Percentiles rank a stretch among this genome's conserved stretches.
These are phyloP conservation scores for Sphaeramia orbicularis DNA, from an alignment of 2,797 vertebrate genomes.

Conservation along the genomic window DNA sequence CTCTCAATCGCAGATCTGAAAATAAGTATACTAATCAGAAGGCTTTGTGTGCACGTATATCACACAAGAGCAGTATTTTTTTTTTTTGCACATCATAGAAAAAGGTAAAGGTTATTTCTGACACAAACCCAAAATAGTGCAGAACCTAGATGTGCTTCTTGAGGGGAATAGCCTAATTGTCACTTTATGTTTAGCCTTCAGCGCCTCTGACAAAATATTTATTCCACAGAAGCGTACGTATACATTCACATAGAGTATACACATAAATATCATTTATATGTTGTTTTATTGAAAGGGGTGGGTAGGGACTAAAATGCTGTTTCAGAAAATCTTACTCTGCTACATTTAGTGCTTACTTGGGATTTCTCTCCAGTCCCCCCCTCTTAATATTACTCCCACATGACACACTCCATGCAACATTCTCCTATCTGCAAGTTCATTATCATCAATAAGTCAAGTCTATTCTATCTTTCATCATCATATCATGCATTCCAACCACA, in stretches of 20 bases:
- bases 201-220: conserved; percentile 79
- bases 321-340: conserved; percentile 84
- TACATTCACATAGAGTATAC: conserved; percentile 27
- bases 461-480: conserved; percentile 85
- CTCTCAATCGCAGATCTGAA: conserved; percentile 51
- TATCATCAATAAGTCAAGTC: conserved; percentile 89
- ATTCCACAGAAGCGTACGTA: conserved; percentile 62
- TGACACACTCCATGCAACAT: conserved; percentile 73
- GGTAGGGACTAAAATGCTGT: conserved; percentile 79
- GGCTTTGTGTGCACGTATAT: conserved; percentile 46
- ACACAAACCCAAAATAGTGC: conserved; percentile 51
- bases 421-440: conserved; percentile 84
- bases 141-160: conserved; percentile 56
- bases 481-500: conserved; percentile 74
- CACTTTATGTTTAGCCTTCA: conserved; percentile 76
- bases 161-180: conserved; percentile 73
- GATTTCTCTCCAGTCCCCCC: conserved; percentile 76
- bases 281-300: conserved; percentile 79
- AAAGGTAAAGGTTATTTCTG: conserved; percentile 31
- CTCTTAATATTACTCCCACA: conserved; percentile 77
- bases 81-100: conserved; percentile 55
- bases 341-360: conserved; percentile 86
- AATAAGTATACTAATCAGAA: conserved; percentile 46
- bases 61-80: conserved; percentile 17
- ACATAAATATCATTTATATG: conserved; percentile 83